phyloP scores from a whole-genome alignment of 2,888 invertebrate genomes.

The Hedya salicella region DNA sequence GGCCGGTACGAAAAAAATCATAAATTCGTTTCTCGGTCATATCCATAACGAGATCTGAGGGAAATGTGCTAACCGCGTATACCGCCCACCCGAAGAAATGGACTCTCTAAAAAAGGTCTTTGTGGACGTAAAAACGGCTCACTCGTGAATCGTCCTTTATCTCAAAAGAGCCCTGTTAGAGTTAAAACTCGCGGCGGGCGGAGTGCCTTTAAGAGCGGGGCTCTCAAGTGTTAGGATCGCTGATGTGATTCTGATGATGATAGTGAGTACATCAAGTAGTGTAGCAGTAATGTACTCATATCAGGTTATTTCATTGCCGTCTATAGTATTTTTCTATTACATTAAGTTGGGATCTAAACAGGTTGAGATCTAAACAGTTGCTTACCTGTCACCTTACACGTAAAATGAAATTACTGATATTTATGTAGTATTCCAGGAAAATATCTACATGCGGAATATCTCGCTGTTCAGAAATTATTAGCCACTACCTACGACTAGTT shows the following conservation, averaged over 20 bases:
- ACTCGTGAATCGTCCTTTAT: slow-evolving; percentile 60
- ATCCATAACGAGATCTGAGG: slow-evolving; percentile 56
- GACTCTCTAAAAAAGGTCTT: slow-evolving; percentile 63
- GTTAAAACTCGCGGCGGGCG: slow-evolving; percentile 53
- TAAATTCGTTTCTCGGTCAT: slow-evolving; percentile 60
- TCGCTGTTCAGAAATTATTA: too few species aligned
- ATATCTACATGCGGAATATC: too few species aligned
- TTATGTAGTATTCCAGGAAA: too few species aligned
- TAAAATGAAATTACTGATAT: too few species aligned
- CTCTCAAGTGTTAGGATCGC: not conserved
- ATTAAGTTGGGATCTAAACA: too few species aligned
- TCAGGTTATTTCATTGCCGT: too few species aligned
- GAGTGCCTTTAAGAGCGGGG: slow-evolving; percentile 42
- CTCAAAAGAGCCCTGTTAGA: slow-evolving; percentile 57
- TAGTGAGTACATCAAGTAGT: too few species aligned
- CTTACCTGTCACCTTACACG: too few species aligned
- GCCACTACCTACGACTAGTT: too few species aligned
- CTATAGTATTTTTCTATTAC: too few species aligned
- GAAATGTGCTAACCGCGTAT: slow-evolving; percentile 66
- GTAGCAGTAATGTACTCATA: too few species aligned
- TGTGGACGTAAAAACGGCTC: slow-evolving; percentile 63
- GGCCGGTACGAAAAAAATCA: slow-evolving; percentile 52
- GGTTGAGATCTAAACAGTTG: too few species aligned
- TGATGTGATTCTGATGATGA: not conserved
- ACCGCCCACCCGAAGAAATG: slow-evolving; percentile 62